Conservation (phyloP, 1,140 invertebrate genomes). For the Battus philenor region DNA sequence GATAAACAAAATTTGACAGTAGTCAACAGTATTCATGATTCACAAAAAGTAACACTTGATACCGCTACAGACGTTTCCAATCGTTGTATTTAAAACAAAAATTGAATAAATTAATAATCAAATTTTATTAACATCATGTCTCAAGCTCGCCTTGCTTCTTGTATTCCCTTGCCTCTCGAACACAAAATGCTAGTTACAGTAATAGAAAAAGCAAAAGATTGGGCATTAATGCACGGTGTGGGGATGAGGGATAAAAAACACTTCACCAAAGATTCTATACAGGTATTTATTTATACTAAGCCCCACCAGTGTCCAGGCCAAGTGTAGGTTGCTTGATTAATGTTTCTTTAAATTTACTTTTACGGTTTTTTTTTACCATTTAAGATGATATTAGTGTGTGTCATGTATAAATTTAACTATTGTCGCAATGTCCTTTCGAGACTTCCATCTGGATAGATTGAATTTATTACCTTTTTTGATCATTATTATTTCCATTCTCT, state of each 20-base stretch:
- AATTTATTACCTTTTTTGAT: too few species aligned
- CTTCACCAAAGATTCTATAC: slow-evolving; percentile 82
- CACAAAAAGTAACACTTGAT: background rate
- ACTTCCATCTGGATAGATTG: too few species aligned
- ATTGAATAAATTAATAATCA: background rate
- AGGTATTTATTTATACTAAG: too few species aligned
- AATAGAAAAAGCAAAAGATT: slow-evolving; percentile 87
- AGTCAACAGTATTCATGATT: background rate
- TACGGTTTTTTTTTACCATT: too few species aligned
- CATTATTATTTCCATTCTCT: too few species aligned
- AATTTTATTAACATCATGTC: slow-evolving; percentile 36
- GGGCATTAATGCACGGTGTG: slow-evolving; percentile 89
- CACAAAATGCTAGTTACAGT: slow-evolving; percentile 78
- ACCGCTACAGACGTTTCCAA: background rate
- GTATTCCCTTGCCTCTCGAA: slow-evolving; percentile 80
- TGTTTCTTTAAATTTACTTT: too few species aligned
- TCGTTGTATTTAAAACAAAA: background rate
- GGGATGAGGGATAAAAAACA: slow-evolving; percentile 84
- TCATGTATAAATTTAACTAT: too few species aligned
- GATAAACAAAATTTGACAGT: slow-evolving; percentile 11
- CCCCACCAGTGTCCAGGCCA: too few species aligned
- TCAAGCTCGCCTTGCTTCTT: slow-evolving; percentile 60
- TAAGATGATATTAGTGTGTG: too few species aligned
- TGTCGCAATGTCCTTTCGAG: too few species aligned
- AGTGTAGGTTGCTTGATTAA: too few species aligned